phyloP scores from a whole-genome alignment of 2,888 invertebrate genomes.

The Lithosia quadra region DNA sequence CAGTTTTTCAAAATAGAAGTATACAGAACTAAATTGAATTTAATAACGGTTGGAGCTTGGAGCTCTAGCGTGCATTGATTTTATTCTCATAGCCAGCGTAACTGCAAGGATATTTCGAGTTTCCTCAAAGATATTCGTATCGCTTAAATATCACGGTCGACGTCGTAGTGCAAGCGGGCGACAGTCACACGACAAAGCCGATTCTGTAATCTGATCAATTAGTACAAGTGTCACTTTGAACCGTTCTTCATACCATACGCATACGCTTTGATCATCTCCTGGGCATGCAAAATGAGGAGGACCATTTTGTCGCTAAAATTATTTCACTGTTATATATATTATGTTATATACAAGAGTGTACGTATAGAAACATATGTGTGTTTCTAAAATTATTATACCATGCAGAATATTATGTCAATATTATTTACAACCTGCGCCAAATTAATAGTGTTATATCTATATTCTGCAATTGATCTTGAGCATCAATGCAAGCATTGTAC shows the following conservation, averaged over 20 bases:
- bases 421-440: slow-evolving; percentile 20
- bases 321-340: slow-evolving; percentile 54
- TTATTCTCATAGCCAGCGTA: neutral
- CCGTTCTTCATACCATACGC: slow-evolving; percentile 59
- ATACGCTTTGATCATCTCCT: slow-evolving; percentile 74
- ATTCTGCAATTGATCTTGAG: neutral
- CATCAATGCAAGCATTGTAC: no score
- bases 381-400: slow-evolving; percentile 69
- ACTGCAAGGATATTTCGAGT: slow-evolving; percentile 23
- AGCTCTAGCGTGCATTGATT: neutral
- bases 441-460: no score
- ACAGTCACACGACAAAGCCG: slow-evolving; percentile 56
- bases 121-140: slow-evolving; percentile 31
- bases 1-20: neutral
- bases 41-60: no score
- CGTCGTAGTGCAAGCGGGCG: slow-evolving; percentile 49
- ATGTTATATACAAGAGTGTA: slow-evolving; percentile 65
- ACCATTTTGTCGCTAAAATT: slow-evolving; percentile 76
- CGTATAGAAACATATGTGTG: slow-evolving; percentile 52
- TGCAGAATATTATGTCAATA: slow-evolving; percentile 71
- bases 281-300: slow-evolving; percentile 71
- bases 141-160: slow-evolving; percentile 49
- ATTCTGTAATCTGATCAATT: slow-evolving; percentile 78
- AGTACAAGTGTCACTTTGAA: slow-evolving; percentile 74
- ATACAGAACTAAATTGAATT: no score